A percentile compares a stretch with the other conserved stretches of the same genome.
phyloP scores from a whole-genome alignment of 2,113 vertebrate genomes.

The Helogale parvula region DNA sequence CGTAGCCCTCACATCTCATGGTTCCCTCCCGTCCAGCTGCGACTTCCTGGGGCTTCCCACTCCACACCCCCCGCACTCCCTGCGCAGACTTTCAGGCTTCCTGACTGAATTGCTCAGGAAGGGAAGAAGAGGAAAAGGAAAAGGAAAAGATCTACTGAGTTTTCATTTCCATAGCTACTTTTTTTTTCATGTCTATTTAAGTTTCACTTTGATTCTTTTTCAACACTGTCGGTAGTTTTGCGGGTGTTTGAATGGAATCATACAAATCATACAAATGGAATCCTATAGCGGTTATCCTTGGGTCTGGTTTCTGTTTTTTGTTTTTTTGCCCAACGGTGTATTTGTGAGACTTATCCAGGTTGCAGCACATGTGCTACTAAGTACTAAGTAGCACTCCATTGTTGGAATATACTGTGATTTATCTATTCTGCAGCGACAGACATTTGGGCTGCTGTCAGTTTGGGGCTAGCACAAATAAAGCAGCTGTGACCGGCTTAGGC shows the following conservation, averaged over 20 bases:
- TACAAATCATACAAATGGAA: neutral
- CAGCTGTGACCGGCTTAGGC: neutral
- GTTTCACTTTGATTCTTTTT: neutral
- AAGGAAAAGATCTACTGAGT: neutral
- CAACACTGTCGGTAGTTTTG: neutral
- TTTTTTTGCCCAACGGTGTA: neutral
- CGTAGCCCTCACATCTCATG: neutral
- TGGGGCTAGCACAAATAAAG: neutral
- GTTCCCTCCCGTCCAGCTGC: neutral
- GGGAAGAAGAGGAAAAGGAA: neutral
- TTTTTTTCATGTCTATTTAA: neutral
- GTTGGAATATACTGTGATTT: neutral
- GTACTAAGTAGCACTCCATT: neutral
- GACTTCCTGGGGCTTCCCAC: too few relatives aligned
- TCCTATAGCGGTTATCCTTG: neutral
- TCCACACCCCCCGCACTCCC: too few relatives aligned
- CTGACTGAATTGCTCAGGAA: neutral
- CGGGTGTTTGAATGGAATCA: too few relatives aligned
- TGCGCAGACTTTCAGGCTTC: neutral
- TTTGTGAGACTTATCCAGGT: neutral
- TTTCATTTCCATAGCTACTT: neutral
- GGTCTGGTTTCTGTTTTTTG: neutral
- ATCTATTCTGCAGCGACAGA: neutral
- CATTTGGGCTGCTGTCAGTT: neutral
- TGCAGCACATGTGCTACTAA: neutral